Evolutionary conservation across 2,797 vertebrate genomes (phyloP).

Genomic region (Tamandua tetradactyla): DNA sequence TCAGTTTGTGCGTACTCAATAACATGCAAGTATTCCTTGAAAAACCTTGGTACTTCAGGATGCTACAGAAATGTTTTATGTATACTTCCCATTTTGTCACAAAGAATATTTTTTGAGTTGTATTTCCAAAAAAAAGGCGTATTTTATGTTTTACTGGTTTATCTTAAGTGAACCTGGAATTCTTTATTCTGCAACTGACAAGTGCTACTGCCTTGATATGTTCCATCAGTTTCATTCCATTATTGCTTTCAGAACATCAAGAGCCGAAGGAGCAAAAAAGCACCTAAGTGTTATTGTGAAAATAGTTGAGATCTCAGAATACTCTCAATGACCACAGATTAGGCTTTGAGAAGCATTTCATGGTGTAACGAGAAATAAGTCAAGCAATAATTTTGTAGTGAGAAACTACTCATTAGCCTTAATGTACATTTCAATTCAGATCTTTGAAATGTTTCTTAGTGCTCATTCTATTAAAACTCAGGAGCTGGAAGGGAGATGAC

Average conservation of each 20-base stretch:
- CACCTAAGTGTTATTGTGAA: background rate
- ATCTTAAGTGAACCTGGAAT: background rate
- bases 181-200: conserved; percentile 4
- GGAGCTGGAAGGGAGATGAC: background rate
- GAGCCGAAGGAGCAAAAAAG: conserved; percentile 1
- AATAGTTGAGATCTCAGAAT: background rate
- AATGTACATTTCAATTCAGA: background rate
- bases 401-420: background rate
- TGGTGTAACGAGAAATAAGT: background rate
- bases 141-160: background rate
- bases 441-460: background rate
- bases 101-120: background rate
- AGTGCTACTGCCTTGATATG: background rate
- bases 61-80: background rate
- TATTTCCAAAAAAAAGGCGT: background rate
- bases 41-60: background rate
- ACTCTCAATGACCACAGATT: background rate
- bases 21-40: background rate
- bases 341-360: background rate
- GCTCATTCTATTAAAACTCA: background rate
- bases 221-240: background rate
- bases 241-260: background rate
- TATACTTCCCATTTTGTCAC: background rate
- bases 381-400: background rate
- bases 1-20: background rate